Conservation (phyloP, 2,797 vertebrate species). For the Galagoides demidoff region DNA sequence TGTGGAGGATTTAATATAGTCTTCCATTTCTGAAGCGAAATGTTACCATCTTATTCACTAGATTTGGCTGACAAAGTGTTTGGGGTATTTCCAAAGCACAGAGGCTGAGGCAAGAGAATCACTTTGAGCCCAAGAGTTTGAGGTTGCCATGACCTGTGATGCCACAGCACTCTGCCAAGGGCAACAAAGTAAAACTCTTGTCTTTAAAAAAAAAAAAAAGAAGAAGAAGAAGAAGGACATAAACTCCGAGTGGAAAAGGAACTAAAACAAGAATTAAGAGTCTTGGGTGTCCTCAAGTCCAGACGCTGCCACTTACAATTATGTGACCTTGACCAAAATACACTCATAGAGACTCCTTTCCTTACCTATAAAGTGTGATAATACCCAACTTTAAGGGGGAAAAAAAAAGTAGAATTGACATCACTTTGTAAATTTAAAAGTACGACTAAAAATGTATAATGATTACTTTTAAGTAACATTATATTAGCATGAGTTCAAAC, state of each 20-base stretch:
- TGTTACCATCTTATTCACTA: too few species aligned
- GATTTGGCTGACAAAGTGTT: too few species aligned
- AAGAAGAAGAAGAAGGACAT: not conserved
- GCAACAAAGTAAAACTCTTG: too few species aligned
- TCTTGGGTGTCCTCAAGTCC: not conserved
- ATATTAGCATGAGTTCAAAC: not conserved
- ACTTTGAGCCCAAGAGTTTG: too few species aligned
- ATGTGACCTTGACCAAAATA: not conserved
- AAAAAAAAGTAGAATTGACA: not conserved
- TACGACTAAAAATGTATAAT: not conserved
- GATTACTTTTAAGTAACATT: not conserved
- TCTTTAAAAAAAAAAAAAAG: too few species aligned
- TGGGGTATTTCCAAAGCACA: too few species aligned
- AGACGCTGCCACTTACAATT: not conserved
- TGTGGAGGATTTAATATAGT: too few species aligned
- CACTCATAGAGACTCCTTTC: not conserved
- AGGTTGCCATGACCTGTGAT: too few species aligned
- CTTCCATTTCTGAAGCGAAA: too few species aligned
- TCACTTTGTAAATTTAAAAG: not conserved
- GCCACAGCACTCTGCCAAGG: too few species aligned
- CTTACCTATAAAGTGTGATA: not conserved
- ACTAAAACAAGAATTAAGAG: not conserved
- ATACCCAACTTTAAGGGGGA: not conserved
- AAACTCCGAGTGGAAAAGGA: not conserved
- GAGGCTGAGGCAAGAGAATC: too few species aligned